Conservation (phyloP, 2,888 invertebrate species). For the Crocallis elinguaria region DNA sequence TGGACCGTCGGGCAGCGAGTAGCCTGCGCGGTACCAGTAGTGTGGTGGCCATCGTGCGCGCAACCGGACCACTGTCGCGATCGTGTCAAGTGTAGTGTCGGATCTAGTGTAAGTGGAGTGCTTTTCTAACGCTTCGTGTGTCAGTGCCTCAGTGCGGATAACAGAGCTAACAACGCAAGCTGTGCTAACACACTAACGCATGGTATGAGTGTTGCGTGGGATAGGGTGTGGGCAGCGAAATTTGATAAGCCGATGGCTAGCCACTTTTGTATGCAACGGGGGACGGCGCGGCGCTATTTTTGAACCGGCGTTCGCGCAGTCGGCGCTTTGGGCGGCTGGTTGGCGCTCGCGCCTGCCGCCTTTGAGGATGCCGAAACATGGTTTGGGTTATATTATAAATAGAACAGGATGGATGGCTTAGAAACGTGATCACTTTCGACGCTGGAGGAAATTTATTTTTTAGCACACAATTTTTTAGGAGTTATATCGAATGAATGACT, state of each 20-base stretch:
- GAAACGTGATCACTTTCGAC: slow-evolving; percentile 17
- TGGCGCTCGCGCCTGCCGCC: slow-evolving; percentile 31
- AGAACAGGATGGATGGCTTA: slow-evolving; percentile 13
- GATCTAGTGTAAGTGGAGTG: slow-evolving; percentile 75
- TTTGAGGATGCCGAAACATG: slow-evolving; percentile 1
- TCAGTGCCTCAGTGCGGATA: slow-evolving; percentile 48
- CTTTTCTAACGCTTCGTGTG: slow-evolving; percentile 57
- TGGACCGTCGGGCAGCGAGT: slow-evolving; percentile 62
- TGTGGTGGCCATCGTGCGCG: slow-evolving; percentile 55
- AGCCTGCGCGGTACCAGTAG: slow-evolving; percentile 62
- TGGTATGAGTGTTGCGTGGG: slow-evolving; percentile 66
- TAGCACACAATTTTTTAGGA: slow-evolving; percentile 16
- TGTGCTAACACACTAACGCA: slow-evolving; percentile 82
- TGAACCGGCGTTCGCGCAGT: slow-evolving; percentile 62
- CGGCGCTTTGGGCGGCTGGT: slow-evolving; percentile 45
- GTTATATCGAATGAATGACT: too few relatives aligned
- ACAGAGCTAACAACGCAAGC: slow-evolving; percentile 46
- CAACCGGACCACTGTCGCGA: slow-evolving; percentile 46
- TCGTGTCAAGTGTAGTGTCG: slow-evolving; percentile 40
- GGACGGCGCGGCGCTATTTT: slow-evolving; percentile 71
- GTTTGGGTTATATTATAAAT: slow-evolving; percentile 21
- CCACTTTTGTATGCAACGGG: slow-evolving; percentile 82
- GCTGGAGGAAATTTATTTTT: neutral
- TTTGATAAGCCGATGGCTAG: slow-evolving; percentile 79
- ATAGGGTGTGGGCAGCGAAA: slow-evolving; percentile 76